Base-by-base conservation (phyloP, 2,113 vertebrate species). In the Istiophorus platypterus region DNA sequence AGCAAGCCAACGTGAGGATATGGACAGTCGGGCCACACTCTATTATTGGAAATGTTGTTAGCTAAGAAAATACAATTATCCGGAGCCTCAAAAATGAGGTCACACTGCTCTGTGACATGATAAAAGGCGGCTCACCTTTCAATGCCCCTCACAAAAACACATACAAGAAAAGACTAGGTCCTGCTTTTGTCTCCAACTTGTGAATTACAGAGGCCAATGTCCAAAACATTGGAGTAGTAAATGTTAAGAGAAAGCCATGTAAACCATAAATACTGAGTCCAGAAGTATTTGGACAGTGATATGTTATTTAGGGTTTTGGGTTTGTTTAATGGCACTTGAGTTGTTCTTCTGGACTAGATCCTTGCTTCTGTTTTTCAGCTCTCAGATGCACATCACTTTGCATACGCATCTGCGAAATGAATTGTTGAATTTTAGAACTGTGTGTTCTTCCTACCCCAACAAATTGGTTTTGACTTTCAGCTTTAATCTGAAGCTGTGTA, bases 11-110 rank as follows among this genome's bases (percentile, higher is more conserved):
- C 3, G 0, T 24, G 7, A 68, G 41, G 24, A 66, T 5, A 20
- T 37, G 54, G 5, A 74, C 72, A 63, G n/a, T 24, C 0, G 24
- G 62, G 3, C 73, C 80, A 89, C 90, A 85, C 88, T 81, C 83
- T 12, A 31, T 9, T 76, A 15, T 1, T 1, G 4, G 18, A n/a
- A 57, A 31, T 31, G 2, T 18, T 45, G 27, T n/a, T 17, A 10
- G 39, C n/a, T 24, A 13, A 42, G 29, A 20, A 20, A 12, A 12
- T 26, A 8, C 1, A 10, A 47, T 7, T 39, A 59, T 66, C 8
- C 22, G 1, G 10, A 68, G 7, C 14, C 37, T 76, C 1, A 4
- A 11, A 42, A 68, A 47, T 31, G 5, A 42, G 26, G 47, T 24
- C 31, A 62, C 20, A 22, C 41, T 8, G 39, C 17, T 49, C 54